Evolutionary conservation across 2,888 invertebrate species (phyloP).

Genomic region (Shargacucullia verbasci): DNA sequence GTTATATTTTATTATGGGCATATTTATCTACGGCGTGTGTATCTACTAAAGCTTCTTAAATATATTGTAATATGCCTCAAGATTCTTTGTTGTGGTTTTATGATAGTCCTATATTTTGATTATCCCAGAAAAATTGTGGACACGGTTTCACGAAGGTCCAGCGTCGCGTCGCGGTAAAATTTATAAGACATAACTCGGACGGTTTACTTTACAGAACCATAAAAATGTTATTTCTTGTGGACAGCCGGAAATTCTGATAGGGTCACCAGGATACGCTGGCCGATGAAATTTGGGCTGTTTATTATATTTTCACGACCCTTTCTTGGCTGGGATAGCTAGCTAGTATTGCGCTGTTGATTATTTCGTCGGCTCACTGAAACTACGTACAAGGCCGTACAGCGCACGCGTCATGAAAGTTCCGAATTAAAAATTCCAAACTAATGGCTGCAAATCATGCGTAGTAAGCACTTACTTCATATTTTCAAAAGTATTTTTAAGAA

Average conservation of each 20-base stretch:
- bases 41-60: constrained; percentile 21
- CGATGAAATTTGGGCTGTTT: constrained; percentile 14
- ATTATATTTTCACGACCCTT: constrained; percentile 4
- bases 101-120: constrained; percentile 40
- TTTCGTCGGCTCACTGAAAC: neutral
- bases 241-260: constrained; percentile 46
- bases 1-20: no score
- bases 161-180: constrained; percentile 43
- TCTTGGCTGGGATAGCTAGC: neutral
- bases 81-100: constrained; percentile 40
- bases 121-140: constrained; percentile 37
- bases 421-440: no score
- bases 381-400: no score
- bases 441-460: no score
- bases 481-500: no score
- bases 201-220: constrained; percentile 55
- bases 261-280: constrained; percentile 36
- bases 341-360: neutral
- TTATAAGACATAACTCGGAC: constrained; percentile 51
- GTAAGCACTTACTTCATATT: no score
- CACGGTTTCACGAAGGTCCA: constrained; percentile 30
- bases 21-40: no score
- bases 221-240: constrained; percentile 55
- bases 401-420: no score
- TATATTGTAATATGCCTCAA: constrained; percentile 12